Percentiles rank a stretch among this genome's conserved stretches.
phyloP scores from a whole-genome alignment of 2,888 invertebrate genomes.

The Synergus gifuensis region DNA sequence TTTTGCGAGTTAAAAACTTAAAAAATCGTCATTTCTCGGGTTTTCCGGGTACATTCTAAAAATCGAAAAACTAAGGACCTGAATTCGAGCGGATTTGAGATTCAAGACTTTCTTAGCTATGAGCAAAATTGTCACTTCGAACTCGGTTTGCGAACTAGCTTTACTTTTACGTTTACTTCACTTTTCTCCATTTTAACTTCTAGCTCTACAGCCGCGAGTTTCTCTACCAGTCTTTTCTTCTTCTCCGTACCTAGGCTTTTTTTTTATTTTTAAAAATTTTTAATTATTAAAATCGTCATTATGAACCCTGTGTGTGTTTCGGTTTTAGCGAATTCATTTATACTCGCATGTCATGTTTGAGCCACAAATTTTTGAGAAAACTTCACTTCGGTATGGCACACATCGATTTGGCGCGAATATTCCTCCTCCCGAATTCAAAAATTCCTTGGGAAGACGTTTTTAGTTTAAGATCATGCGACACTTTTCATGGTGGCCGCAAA shows the following conservation, averaged over 20 bases:
- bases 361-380: constrained; percentile 53
- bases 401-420: constrained; percentile 65
- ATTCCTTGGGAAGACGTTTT: constrained; percentile 52
- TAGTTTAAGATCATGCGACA: constrained; percentile 43
- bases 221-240: constrained; percentile 74
- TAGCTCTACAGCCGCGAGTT: constrained; percentile 66
- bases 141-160: constrained; percentile 14
- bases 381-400: constrained; percentile 66
- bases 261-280: constrained; percentile 53
- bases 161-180: constrained; percentile 27
- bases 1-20: no score
- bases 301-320: constrained; percentile 65
- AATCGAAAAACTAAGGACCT: constrained; percentile 1
- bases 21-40: no score
- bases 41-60: not conserved
- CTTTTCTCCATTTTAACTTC: constrained; percentile 49
- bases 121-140: constrained; percentile 63
- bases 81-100: constrained; percentile 36
- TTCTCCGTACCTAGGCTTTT: constrained; percentile 71
- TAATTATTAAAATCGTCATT: constrained; percentile 68
- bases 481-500: not conserved
- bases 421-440: constrained; percentile 48
- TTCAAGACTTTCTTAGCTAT: constrained; percentile 58
- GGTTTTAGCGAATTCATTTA: constrained; percentile 42
- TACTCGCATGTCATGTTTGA: constrained; percentile 48